Evolutionary conservation across 2,113 vertebrate genomes (phyloP), one percentile per base, ranked within the genome.

Genomic region (Egretta garzetta): DNA sequence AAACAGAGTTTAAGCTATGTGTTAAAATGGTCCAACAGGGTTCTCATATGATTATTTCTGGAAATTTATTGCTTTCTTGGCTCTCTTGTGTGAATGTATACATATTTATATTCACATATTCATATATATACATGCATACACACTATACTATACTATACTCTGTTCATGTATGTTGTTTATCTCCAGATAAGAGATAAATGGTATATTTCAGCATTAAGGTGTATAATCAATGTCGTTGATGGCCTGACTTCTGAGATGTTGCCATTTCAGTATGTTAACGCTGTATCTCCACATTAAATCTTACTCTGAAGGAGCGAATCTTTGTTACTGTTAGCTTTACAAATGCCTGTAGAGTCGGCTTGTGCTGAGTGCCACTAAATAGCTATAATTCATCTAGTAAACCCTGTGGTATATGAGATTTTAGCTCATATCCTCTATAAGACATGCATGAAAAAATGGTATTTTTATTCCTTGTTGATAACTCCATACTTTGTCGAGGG

Each of bases 391-490:
- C 74, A 62, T 33, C 28, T 58, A 73, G 23, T 66, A 86, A 89
- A 74, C 8, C 50, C 28, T 15, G 4, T 22, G 18, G 21, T 62
- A 60, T 20, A 59, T 56, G 21, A 93, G 28, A 81, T 71, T 88
- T 74, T 79, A 77, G 41, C 14, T 80, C 33, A 9, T 75, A 74
- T 39, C 21, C 3, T 64, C 60, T 60, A 6, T 43, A 80, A 82
- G 26, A 23, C 24, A 28, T 19, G 6, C 6, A 52, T 33, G 18
- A 21, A 86, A 91, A 96, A 95, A 94, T 35, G 10, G 2, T 58
- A 74, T 89, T 94, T 93, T 94, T 9, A 63, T 60, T 89, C 18
- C 11, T 81, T 79, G 63, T 79, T 91, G 68, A 60, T 64, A 79
- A 79, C 12, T 81, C 26, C 32, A 52, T 72, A 71, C 23, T 89